Evolutionary conservation across 2,797 vertebrate genomes (phyloP), one percentile per base, ranked within the genome.

Genomic region (Saxicola maurus): DNA sequence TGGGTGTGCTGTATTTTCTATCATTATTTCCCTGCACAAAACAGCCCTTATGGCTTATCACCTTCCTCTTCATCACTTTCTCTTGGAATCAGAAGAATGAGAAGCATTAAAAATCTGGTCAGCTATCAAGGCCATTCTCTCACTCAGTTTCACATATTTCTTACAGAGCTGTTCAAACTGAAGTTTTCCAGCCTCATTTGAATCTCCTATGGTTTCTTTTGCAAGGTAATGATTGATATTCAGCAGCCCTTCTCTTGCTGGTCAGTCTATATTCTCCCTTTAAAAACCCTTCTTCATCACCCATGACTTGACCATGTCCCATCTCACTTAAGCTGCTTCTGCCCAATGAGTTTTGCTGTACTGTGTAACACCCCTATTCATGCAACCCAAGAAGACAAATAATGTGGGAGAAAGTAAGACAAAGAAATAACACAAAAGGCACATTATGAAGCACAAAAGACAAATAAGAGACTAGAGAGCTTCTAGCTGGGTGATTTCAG

Each of bases 21-120:
- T 25, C 31, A 3, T 68, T 73, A 77, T 20, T 83, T 78, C 73
- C 35, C 60, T 37, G 35, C n/a, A 73, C 25, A 73, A 60, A 92
- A 73, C 45, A 93, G 52, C 16, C 52, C 35, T 90, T 89, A 51
- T 78, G 79, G 82, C 55, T 89, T 94, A 91, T 82, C 48, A 68
- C 73, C 43, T 90, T 83, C 37, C 27, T 81, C 33, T 87, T 87
- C 71, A 87, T 57, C 77, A 49, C 25, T 60, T 49, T 79, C 31
- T 60, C 33, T 69, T 66, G 43, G 76, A 94, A 92, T 91, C 56
- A 92, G 66, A 86, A 66, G 79, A 91, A 91, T 53, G 38, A 83
- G 71, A 92, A 89, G n/a, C 6, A 7, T 45, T 43, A 69, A 77
- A 86, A 86, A 83, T 57, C 82, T 86, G 49, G 30, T 91, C 66